Evolutionary conservation across 2,888 invertebrate genomes (phyloP).

Genomic region (Brachylomia viminalis): DNA sequence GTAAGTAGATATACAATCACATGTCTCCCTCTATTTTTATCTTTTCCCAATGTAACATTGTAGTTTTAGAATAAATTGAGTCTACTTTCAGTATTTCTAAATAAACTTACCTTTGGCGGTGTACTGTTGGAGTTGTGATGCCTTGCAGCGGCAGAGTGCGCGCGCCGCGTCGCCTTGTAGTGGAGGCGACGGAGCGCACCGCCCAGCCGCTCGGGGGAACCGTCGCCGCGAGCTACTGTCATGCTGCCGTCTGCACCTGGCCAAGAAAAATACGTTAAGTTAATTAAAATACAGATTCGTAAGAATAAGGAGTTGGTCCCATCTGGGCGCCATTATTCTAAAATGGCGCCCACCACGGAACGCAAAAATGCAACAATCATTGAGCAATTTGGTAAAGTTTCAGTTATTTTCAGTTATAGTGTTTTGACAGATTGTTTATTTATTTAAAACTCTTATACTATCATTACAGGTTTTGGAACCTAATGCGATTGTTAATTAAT

Average conservation of each 20-base stretch:
- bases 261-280: not conserved
- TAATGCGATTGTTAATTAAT: no score
- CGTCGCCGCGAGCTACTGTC: conserved; percentile 87
- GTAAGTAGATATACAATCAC: not conserved
- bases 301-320: not conserved
- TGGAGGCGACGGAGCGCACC: conserved; percentile 92
- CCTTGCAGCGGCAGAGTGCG: conserved; percentile 84
- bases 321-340: conserved; percentile 8
- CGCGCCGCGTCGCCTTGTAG: conserved; percentile 91
- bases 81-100: not conserved
- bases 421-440: not conserved
- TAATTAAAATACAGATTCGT: not conserved
- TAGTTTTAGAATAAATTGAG: no score
- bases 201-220: conserved; percentile 87
- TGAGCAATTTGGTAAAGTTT: not conserved
- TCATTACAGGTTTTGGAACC: no score
- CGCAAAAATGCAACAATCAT: not conserved
- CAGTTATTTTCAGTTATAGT: not conserved
- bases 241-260: conserved; percentile 88
- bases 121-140: conserved; percentile 74
- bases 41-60: no score
- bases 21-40: not conserved
- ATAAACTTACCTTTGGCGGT: conserved; percentile 79
- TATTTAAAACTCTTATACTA: no score
- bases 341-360: conserved; percentile 13